Percentiles rank a stretch among this genome's conserved stretches.
These are phyloP conservation scores for Danaus plexippus DNA, from an alignment of 1,140 invertebrate genomes.

Conservation along the genomic window DNA sequence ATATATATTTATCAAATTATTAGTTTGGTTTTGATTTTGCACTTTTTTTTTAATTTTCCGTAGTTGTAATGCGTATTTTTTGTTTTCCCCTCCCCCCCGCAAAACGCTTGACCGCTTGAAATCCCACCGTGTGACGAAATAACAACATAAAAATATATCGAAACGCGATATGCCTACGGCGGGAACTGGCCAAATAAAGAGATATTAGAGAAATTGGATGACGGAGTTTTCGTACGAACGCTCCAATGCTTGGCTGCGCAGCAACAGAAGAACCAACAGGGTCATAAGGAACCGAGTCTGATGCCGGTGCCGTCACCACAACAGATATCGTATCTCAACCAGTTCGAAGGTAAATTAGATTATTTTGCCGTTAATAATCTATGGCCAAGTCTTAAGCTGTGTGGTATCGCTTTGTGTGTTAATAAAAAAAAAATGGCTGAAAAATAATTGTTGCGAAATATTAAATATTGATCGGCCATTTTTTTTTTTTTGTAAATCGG, in stretches of 20 bases:
- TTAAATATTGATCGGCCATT: conserved; percentile 2
- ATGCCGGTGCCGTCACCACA: conserved; percentile 97
- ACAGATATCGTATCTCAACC: conserved; percentile 95
- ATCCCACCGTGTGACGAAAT: conserved; percentile 66
- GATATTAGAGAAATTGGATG: conserved; percentile 73
- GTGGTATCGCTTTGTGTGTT: conserved; percentile 18
- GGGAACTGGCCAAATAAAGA: conserved; percentile 43
- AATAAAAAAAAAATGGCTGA: background rate
- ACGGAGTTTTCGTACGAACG: conserved; percentile 85
- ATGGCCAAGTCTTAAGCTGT: conserved; percentile 13
- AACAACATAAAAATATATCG: conserved; percentile 38
- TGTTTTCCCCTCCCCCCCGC: conserved; percentile 63
- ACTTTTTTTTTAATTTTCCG: conserved; percentile 60
- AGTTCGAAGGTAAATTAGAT: conserved; percentile 83
- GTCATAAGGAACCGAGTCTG: conserved; percentile 86
- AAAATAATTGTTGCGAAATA: background rate
- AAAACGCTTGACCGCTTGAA: conserved; percentile 69
- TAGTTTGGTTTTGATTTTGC: conserved; percentile 29
- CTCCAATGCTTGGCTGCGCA: conserved; percentile 85
- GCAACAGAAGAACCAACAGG: conserved; percentile 75
- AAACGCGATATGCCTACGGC: conserved; percentile 18
- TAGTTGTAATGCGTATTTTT: conserved; percentile 72
- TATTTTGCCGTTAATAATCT: conserved; percentile 16
- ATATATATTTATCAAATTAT: conserved; percentile 21
- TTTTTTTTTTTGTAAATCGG: conserved; percentile 10